Percentiles rank a stretch among this genome's conserved stretches.
Evolutionary conservation across 2,797 vertebrate species (phyloP).

Genomic region (Lithobates sylvaticus): DNA sequence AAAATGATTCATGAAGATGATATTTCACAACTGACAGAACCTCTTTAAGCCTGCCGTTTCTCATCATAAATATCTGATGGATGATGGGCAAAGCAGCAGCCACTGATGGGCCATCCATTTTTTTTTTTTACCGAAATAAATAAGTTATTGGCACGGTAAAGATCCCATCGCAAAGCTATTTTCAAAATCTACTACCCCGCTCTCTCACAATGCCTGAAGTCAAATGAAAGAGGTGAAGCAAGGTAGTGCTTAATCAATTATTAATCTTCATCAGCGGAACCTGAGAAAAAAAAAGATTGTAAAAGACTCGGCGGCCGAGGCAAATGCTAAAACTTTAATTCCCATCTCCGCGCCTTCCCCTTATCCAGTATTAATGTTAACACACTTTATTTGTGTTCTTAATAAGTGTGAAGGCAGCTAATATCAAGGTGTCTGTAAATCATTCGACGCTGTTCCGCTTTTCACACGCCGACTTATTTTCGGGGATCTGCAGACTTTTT

Average conservation of each 20-base stretch:
- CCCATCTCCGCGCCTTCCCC: neutral
- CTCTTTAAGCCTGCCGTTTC: too few relatives aligned
- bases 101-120: neutral
- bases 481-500: neutral
- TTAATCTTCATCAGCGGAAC: constrained; percentile 16
- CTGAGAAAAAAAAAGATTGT: constrained; percentile 1
- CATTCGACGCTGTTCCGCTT: neutral
- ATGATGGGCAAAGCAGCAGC: neutral
- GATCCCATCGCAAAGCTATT: neutral
- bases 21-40: too few relatives aligned
- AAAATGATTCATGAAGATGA: too few relatives aligned
- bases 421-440: neutral
- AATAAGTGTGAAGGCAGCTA: constrained; percentile 6
- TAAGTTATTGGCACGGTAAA: constrained; percentile 24
- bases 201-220: neutral
- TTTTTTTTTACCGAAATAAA: constrained; percentile 15
- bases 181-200: neutral
- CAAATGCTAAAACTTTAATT: neutral
- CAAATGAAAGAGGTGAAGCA: constrained; percentile 21
- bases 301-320: neutral
- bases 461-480: neutral
- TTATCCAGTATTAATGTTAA: constrained; percentile 6
- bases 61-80: constrained; percentile 1
- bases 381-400: constrained; percentile 22
- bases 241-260: constrained; percentile 42